Conservation (phyloP, 2,888 invertebrate genomes). For the Drosophila glabriapex region DNA sequence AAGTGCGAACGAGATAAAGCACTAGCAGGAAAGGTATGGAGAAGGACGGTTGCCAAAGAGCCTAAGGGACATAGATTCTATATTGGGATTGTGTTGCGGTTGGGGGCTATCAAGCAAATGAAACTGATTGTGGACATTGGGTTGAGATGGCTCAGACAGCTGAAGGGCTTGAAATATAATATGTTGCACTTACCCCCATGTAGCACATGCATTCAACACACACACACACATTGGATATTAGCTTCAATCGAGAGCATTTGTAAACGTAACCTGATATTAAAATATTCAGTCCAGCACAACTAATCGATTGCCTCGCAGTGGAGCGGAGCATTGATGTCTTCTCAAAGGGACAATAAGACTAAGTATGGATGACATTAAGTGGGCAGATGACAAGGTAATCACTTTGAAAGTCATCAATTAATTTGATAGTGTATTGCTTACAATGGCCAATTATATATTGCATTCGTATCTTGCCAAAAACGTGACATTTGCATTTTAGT, state of each 20-base stretch:
- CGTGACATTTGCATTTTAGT: constrained; percentile 1
- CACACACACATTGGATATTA: neutral
- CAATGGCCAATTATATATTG: neutral
- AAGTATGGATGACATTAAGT: neutral
- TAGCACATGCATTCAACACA: neutral
- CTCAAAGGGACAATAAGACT: neutral
- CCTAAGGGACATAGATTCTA: neutral
- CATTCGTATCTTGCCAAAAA: neutral
- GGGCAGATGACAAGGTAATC: neutral
- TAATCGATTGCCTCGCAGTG: neutral
- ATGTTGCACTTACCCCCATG: constrained; percentile 11
- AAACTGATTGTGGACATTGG: constrained; percentile 28
- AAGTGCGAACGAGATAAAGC: constrained; percentile 10
- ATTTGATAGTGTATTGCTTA: neutral
- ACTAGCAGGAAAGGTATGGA: neutral
- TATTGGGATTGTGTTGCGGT: constrained; percentile 30
- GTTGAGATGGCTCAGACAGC: constrained; percentile 13
- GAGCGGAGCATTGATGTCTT: neutral
- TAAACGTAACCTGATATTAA: constrained; percentile 22
- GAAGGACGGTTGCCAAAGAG: no score
- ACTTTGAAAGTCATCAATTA: neutral
- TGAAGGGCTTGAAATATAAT: constrained; percentile 27
- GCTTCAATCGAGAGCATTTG: neutral
- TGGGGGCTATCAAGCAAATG: constrained; percentile 35
- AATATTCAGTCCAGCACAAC: constrained; percentile 11